Evolutionary conservation across 2,113 vertebrate genomes (phyloP).

Genomic region (Macroglossus sobrinus): DNA sequence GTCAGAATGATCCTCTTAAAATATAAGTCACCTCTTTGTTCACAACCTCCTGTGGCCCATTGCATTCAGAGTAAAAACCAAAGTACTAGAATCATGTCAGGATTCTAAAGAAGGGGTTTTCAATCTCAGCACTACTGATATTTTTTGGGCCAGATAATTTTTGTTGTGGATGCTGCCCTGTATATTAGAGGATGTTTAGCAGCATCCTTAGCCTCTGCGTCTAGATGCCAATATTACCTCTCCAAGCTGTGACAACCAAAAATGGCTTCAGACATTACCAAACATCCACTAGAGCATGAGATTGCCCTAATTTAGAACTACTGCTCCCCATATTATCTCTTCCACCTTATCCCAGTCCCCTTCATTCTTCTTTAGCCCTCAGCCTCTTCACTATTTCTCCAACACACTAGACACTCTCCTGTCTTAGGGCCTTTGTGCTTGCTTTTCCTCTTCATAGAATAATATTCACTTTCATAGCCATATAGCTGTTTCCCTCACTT

Average conservation of each 20-base stretch:
- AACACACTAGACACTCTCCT: not conserved
- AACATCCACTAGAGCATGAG: not conserved
- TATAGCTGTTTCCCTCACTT: not conserved
- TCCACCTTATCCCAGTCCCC: not conserved
- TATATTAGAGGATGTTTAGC: not conserved
- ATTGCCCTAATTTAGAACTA: not conserved
- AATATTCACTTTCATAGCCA: not conserved
- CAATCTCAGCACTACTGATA: not conserved
- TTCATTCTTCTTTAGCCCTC: not conserved
- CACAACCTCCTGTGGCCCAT: not conserved
- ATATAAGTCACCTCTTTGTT: not conserved
- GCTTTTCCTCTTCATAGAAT: not conserved
- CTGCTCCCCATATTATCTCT: not conserved
- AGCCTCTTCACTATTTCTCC: not conserved
- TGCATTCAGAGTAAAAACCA: not conserved
- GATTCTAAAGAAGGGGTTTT: not conserved
- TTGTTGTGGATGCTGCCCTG: not conserved
- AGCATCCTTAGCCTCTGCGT: not conserved
- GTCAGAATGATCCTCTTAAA: not conserved
- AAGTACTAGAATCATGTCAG: not conserved
- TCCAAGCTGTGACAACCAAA: not conserved
- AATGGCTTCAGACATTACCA: not conserved
- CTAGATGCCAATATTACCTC: not conserved
- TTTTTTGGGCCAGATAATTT: not conserved
- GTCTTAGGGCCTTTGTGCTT: not conserved